Percentiles rank a stretch among this genome's conserved stretches.
These are phyloP conservation scores for Corythornis cristatus DNA, from an alignment of 2,113 vertebrate species.

Conservation along the genomic window DNA sequence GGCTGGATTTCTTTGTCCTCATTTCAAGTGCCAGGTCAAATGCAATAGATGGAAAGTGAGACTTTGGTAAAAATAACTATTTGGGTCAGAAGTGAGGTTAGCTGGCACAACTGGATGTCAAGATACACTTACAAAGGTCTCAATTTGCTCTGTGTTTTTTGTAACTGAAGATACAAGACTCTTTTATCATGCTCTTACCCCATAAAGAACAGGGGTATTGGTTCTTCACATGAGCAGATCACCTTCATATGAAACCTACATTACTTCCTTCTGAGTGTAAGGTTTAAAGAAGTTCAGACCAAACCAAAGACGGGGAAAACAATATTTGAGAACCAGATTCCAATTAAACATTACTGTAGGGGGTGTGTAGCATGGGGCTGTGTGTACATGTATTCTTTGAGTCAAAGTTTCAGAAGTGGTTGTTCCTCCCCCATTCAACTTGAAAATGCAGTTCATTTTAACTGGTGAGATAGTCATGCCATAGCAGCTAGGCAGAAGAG, in stretches of 20 bases:
- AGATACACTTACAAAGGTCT: not conserved
- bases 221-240: not conserved
- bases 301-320: not conserved
- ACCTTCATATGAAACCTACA: not conserved
- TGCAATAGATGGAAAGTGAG: not conserved
- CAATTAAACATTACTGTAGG: not conserved
- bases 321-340: not conserved
- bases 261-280: not conserved
- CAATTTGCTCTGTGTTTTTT: not conserved
- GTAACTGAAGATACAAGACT: not conserved
- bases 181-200: not conserved
- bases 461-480: not conserved
- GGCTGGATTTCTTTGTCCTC: not conserved
- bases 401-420: not conserved
- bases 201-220: not conserved
- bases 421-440: fast-evolving
- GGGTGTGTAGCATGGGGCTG: fast-evolving
- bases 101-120: not conserved
- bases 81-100: not conserved
- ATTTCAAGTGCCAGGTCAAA: not conserved
- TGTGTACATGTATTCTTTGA: not conserved
- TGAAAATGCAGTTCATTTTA: not conserved
- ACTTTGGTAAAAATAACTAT: not conserved
- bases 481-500: not conserved
- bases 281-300: not conserved